These are phyloP conservation scores for Trichonephila clavata DNA, from an alignment of 1,140 invertebrate species.

Conservation along the genomic window DNA sequence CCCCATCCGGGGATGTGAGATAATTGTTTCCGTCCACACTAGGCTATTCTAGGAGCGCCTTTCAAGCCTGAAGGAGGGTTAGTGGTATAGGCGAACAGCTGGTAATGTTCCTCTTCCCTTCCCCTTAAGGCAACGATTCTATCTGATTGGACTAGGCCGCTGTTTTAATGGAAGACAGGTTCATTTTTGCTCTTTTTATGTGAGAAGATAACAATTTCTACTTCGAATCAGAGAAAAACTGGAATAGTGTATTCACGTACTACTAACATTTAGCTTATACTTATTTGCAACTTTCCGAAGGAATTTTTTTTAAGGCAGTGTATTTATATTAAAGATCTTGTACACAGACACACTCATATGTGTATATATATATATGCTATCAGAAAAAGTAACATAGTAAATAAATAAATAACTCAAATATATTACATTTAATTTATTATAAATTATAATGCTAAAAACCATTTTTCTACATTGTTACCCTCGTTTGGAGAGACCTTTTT, in stretches of 20 bases:
- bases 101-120: slow-evolving; percentile 39
- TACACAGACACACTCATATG: no score
- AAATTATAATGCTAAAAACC: no score
- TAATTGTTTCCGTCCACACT: slow-evolving; percentile 73
- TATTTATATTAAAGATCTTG: no score
- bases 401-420: no score
- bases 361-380: no score
- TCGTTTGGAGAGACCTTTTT: no score
- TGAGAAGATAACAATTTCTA: slow-evolving; percentile 2
- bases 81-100: slow-evolving; percentile 45
- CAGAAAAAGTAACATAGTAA: no score
- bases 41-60: slow-evolving; percentile 52
- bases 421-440: no score
- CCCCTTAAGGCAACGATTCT: slow-evolving; percentile 55
- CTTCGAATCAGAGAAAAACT: not conserved
- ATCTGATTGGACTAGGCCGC: slow-evolving; percentile 54
- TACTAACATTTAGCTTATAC: no score
- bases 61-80: slow-evolving; percentile 50
- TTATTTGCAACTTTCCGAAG: no score
- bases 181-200: slow-evolving; percentile 33
- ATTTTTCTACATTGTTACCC: no score
- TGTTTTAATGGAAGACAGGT: slow-evolving; percentile 66
- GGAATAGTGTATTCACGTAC: not conserved
- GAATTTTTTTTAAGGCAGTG: no score
- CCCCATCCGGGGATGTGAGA: slow-evolving; percentile 64